Evolutionary conservation across 2,888 invertebrate genomes (phyloP), one percentile per base, ranked within the genome.

Genomic region (Agonopterix heracliana): DNA sequence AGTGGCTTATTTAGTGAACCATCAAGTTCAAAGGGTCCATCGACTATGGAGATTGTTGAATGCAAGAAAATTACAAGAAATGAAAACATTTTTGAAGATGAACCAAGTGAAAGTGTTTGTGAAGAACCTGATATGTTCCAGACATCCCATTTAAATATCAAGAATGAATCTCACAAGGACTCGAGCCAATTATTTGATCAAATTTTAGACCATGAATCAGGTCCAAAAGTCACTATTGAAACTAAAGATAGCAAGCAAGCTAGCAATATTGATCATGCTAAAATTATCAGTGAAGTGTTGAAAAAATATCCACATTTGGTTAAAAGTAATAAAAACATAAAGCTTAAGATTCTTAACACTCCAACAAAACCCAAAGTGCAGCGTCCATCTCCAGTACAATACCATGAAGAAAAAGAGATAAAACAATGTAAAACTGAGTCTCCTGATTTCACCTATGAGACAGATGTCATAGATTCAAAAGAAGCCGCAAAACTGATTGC

Each of bases 261-360:
- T 38, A 71, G 78, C 41, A 79, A 79, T 54, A 66, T 91, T 52
- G 93, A 94, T 74, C 96, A 96, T 81, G 95, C 95, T 0, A 96
- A 95, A 82, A 95, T 96, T 47, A 96, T 96, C 50, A 93, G 95
- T 53, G 96, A 96, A 80, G 95, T 96, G 0, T 74, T 96, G 38
- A 95, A 96, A 60, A 96, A 96, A 72, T 96, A 95, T 88, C 96
- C 96, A 0, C 94, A 96, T 75, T 89, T 96, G 53, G 94, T 96
- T 0, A 95, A 95, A 72, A 94, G 94, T 63, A 96, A 95, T 67
- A 96, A 95, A 74, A 96, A 95, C 66, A 96, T 96, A 35, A 93
- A 95, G 69, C 76, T 96, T 11, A 96, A 96, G 81, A 96, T 96
- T 54, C 90, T 96, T 78, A 92, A 95, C 51, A 92, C 91, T 51